Percentiles rank a stretch among this genome's conserved stretches.
phyloP scores from a whole-genome alignment of 2,888 invertebrate genomes.

The Cantharis nigra region DNA sequence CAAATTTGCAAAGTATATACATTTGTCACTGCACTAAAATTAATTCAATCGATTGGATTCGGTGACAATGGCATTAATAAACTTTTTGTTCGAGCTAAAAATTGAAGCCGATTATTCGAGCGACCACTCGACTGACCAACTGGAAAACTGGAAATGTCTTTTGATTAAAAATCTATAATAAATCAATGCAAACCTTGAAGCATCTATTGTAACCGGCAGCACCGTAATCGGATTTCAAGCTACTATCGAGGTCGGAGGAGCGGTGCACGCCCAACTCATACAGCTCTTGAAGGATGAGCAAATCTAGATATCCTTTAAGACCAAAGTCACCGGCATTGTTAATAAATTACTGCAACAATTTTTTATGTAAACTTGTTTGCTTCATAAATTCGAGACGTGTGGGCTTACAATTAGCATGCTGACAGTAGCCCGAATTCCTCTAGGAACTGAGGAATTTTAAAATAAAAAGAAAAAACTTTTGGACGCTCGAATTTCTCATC shows the following conservation, averaged over 20 bases:
- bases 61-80: constrained; percentile 13
- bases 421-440: neutral
- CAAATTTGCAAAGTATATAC: neutral
- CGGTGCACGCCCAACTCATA: constrained; percentile 28
- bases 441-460: neutral
- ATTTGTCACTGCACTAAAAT: neutral
- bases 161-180: constrained; percentile 35
- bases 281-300: constrained; percentile 27
- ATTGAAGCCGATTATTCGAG: neutral
- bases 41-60: constrained; percentile 7
- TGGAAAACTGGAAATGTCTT: constrained; percentile 25
- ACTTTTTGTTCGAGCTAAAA: neutral
- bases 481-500: neutral
- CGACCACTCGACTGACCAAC: constrained; percentile 21
- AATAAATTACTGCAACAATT: neutral
- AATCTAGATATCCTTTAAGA: constrained; percentile 19
- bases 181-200: constrained; percentile 41
- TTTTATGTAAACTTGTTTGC: neutral
- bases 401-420: neutral
- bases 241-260: constrained; percentile 38
- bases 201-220: constrained; percentile 35
- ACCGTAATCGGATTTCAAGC: constrained; percentile 40
- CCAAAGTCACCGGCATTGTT: constrained; percentile 1
- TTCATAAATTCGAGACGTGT: neutral
- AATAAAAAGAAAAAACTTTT: neutral